A percentile compares a stretch with the other conserved stretches of the same genome.
Conservation (phyloP, 2,113 vertebrate genomes). For the Nerophis ophidion region DNA sequence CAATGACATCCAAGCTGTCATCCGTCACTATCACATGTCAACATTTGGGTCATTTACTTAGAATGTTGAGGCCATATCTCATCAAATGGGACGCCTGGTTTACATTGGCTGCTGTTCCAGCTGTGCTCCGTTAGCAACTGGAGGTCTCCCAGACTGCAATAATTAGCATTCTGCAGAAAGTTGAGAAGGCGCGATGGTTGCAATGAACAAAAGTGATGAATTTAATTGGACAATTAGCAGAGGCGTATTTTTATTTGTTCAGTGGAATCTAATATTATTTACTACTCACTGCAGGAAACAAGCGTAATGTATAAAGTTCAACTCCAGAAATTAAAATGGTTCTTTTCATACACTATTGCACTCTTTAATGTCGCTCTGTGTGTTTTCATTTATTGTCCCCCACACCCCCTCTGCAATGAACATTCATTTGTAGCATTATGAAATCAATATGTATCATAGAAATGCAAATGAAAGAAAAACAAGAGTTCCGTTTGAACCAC, state of each 20-base stretch:
- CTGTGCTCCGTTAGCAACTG: constrained; percentile 37
- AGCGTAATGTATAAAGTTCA: background rate
- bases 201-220: constrained; percentile 9
- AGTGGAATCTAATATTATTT: constrained; percentile 14
- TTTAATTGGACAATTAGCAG: constrained; percentile 28
- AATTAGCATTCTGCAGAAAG: constrained; percentile 55
- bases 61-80: constrained; percentile 51
- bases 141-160: constrained; percentile 52
- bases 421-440: constrained; percentile 8
- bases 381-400: background rate
- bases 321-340: too few species aligned
- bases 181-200: constrained; percentile 22
- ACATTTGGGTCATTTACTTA: constrained; percentile 60
- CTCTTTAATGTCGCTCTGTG: too few species aligned
- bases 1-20: background rate
- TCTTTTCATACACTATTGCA: too few species aligned
- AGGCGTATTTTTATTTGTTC: constrained; percentile 24
- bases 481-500: background rate
- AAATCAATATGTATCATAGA: constrained; percentile 1
- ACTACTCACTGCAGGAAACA: background rate
- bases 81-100: constrained; percentile 43
- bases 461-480: constrained; percentile 12
- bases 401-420: background rate
- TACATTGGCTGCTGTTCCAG: constrained; percentile 46
- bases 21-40: constrained; percentile 26